Evolutionary conservation across 2,888 invertebrate genomes (phyloP).

Genomic region (Rutpela maculata): DNA sequence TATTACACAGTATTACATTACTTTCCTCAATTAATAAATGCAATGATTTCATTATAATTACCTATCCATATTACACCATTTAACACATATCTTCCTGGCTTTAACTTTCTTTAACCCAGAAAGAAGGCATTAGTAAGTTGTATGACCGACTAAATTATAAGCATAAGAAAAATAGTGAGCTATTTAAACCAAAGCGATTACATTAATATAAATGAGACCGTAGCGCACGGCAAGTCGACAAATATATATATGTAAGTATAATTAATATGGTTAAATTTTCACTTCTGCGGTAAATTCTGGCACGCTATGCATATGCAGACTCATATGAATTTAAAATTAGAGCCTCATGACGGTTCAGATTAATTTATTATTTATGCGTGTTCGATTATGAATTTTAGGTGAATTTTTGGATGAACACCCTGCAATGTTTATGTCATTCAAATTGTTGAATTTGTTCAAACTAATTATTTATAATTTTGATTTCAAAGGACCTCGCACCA

Average conservation of each 20-base stretch:
- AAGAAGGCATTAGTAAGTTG: neutral
- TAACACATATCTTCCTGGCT: neutral
- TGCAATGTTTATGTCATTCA: conserved; percentile 1
- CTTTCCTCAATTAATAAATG: too few relatives aligned
- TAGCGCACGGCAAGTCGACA: too few relatives aligned
- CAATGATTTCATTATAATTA: too few relatives aligned
- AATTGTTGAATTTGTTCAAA: neutral
- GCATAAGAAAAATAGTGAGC: neutral
- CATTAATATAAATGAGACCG: conserved; percentile 14
- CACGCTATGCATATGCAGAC: conserved; percentile 6
- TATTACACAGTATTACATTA: too few relatives aligned
- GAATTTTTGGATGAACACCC: neutral
- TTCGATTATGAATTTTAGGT: neutral
- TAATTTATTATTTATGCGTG: conserved; percentile 13
- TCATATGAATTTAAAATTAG: conserved; percentile 4
- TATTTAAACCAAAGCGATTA: conserved; percentile 9
- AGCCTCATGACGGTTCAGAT: neutral
- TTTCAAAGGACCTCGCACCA: too few relatives aligned
- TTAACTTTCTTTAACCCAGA: conserved; percentile 20
- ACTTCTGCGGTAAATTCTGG: conserved; percentile 15
- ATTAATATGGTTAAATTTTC: conserved; percentile 11
- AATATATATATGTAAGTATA: neutral
- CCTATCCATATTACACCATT: neutral
- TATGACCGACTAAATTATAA: neutral
- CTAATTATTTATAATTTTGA: too few relatives aligned